Base-by-base conservation (phyloP, 2,113 vertebrate genomes). In the Myiopsitta monachus region DNA sequence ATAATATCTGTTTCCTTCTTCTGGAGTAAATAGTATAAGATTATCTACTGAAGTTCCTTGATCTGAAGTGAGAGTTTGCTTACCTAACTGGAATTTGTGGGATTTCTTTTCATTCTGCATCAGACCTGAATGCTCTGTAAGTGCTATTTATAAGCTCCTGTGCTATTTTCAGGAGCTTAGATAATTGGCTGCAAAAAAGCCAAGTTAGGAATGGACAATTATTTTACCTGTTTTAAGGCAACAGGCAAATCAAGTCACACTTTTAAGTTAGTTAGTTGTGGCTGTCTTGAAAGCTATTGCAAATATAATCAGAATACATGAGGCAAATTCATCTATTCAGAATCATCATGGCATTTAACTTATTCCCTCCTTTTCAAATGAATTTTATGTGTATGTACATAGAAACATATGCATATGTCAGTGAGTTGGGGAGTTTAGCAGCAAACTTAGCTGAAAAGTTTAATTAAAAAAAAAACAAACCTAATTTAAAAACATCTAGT, bases 181-280 rank as follows among this genome's bases (percentile, higher is more conserved):
- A 51, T 76, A 88, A 75, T 31, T 82, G 67, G 18, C 49, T 88
- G 41, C 67, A 90, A 85, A 80, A 43, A 80, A 80, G 36, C 30
- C 83, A 87, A 66, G 28, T 39, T 63, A 82, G 38, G 46, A 83
- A 39, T n/a, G n/a, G 55, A 23, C 26, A 75, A 67, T 31, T 61
- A 9, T 28, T 86, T 80, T 92, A 73, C n/a, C 28, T 86, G 61
- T 80, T 77, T 31, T 49, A 83, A 47, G 10, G 12, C 39, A 84
- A 67, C 49, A 83, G 28, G 38, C 80, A 76, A 88, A 95, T 61
- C 63, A 88, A 86, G 80, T 54, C 61, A 22, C 72, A 47, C 54
- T 88, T 95, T 59, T 22, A 72, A 82, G 70, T 93, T 83, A 83
- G 90, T 95, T 90, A 66, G 70, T 73, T 89, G 73, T 70, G 78